Base-by-base conservation (phyloP, 2,888 invertebrate species). In the Coleophora deauratella region DNA sequence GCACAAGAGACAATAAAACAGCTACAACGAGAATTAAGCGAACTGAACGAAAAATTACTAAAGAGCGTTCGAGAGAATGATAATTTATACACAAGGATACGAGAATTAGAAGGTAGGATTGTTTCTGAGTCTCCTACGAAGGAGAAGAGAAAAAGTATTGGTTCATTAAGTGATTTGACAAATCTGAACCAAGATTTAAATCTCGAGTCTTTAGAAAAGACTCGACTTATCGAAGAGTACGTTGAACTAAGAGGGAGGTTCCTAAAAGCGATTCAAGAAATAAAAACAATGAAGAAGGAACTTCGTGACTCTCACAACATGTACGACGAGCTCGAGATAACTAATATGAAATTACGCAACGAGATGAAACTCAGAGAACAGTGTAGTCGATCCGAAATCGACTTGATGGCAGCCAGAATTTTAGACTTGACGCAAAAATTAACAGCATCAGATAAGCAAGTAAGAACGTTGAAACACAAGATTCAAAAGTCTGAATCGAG, bases 401-500 rank as follows among this genome's bases (percentile, higher is more conserved):
- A 91, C 48, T 77, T 95, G 57, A 92, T 96, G 91, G 93, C 93
- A 0, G 91, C 92, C 15, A 88, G 95, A 38, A 92, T 97, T 44
- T 91, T 95, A 62, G 94, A 95, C 66, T 79, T 97, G 27, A 95
- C 95, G 0, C 88, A 90, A 41, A 96, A 96, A 67, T 86, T 96
- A 45, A 91, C 91, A 7, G 88, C 90, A 0, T 93, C 94, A 1
- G 96, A 96, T 62, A 92, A 93, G 55, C 94, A 94, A 72, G 91
- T 93, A 8, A 87, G 94, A 41, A 90, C 89, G 2, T 67, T 94
- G 14, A 94, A 94, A 71, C 93, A 93, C 57, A 95, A 95, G 69
- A 80, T 94, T 45, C 90, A 91, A 49, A 93, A 93, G 62, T 87
- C 91, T 0, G 95, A 95, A 61, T 90, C 90, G 0, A 87, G 92